A percentile compares a stretch with the other conserved stretches of the same genome.
Evolutionary conservation across 2,888 invertebrate genomes (phyloP).

Genomic region (Parasteatoda lunata): DNA sequence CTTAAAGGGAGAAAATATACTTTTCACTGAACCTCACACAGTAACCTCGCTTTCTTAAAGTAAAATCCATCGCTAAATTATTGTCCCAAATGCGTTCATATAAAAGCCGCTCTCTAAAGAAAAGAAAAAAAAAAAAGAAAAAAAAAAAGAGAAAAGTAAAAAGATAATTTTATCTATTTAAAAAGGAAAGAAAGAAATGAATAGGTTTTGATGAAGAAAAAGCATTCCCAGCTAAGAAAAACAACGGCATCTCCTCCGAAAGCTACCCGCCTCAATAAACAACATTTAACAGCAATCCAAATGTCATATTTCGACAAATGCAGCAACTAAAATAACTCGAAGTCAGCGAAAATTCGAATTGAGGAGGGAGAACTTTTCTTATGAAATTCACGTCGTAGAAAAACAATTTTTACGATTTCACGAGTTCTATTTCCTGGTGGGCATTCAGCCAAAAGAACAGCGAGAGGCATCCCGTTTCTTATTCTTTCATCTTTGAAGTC

Average conservation of each 20-base stretch:
- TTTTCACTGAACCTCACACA: no score
- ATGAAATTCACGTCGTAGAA: constrained; percentile 32
- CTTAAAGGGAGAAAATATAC: no score
- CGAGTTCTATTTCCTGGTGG: constrained; percentile 30
- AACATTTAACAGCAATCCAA: constrained; percentile 30
- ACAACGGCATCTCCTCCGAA: constrained; percentile 30
- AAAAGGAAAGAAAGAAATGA: no score
- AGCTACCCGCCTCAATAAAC: constrained; percentile 45
- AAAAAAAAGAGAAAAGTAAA: no score
- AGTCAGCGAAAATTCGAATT: constrained; percentile 10
- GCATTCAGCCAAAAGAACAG: constrained; percentile 42
- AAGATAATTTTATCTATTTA: no score
- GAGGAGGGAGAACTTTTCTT: constrained; percentile 1
- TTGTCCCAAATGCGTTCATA: no score
- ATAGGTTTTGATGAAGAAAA: neutral
- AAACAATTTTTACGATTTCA: constrained; percentile 55
- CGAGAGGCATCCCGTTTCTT: constrained; percentile 20
- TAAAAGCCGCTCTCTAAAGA: no score
- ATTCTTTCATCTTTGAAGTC: neutral
- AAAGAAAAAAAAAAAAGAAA: no score
- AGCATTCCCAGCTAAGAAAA: constrained; percentile 27
- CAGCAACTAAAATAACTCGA: constrained; percentile 33
- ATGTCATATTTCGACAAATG: constrained; percentile 50
- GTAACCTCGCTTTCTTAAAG: no score
- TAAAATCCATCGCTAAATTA: no score